Conservation (phyloP, 2,797 vertebrate genomes). For the Zalophus californianus region DNA sequence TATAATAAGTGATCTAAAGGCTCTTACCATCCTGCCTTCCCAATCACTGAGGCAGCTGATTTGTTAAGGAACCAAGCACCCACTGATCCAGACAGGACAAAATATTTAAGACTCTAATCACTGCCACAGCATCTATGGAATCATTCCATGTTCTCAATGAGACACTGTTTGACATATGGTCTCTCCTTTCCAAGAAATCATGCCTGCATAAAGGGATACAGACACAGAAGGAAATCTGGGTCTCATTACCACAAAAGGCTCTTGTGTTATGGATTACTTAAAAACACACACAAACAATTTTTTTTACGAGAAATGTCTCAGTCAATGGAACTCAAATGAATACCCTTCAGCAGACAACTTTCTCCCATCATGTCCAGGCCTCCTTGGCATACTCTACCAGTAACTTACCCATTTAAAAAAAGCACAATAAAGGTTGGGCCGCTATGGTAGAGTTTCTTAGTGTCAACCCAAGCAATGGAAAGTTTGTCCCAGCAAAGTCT, state of each 20-base stretch:
- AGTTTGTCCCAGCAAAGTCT: slow-evolving; percentile 40
- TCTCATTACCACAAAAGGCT: slow-evolving; percentile 75
- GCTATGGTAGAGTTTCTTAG: slow-evolving; percentile 6
- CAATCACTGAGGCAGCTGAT: slow-evolving; percentile 76
- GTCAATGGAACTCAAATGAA: slow-evolving; percentile 69
- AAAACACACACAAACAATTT: slow-evolving; percentile 69
- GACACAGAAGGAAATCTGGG: slow-evolving; percentile 72
- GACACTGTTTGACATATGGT: slow-evolving; percentile 35
- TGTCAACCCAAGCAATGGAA: not conserved
- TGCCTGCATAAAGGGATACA: slow-evolving; percentile 71
- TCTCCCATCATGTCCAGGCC: not conserved
- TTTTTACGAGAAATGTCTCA: slow-evolving; percentile 53
- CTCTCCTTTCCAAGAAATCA: slow-evolving; percentile 74
- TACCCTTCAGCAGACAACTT: not conserved
- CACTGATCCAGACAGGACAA: slow-evolving; percentile 72
- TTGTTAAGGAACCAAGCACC: slow-evolving; percentile 77
- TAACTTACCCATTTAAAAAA: slow-evolving; percentile 60
- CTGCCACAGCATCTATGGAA: slow-evolving; percentile 68
- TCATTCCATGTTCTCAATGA: slow-evolving; percentile 72
- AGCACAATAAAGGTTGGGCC: not conserved
- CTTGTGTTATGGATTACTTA: slow-evolving; percentile 57
- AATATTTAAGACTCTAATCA: slow-evolving; percentile 73
- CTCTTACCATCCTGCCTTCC: slow-evolving; percentile 81
- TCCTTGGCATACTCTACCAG: slow-evolving; percentile 10
- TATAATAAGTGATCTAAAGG: slow-evolving; percentile 78